Evolutionary conservation across 2,797 vertebrate genomes (phyloP), one percentile per base, ranked within the genome.

Genomic region (Bufotes viridis): DNA sequence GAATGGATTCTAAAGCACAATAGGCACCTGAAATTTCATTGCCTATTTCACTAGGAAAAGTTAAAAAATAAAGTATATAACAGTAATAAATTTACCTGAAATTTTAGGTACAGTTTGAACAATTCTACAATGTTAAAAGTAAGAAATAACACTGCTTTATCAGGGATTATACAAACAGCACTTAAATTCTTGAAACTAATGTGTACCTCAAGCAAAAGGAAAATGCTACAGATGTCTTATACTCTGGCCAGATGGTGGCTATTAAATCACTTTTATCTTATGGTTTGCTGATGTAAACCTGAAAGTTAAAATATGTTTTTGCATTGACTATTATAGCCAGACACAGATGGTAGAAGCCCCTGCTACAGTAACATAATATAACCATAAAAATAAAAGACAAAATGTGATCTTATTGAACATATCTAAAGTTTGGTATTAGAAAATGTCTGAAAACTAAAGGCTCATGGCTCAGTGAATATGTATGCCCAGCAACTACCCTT

Each of bases 231-330:
- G 94, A 95, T 94, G 94, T 89, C 91, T 93, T 94, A 91, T 90
- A 93, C 92, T 85, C 61, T 90, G 92, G 94, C 94, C 95, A 96
- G 94, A 93, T 95, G 95, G 92, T 93, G 91, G 92, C 94, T 94
- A 96, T 95, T 94, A 95, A 96, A 95, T 95, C 94, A 95, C 94
- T 95, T 96, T 96, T 95, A 95, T 96, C 95, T 95, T 95, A 93
- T 93, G 93, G 93, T 95, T 95, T 94, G 92, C 93, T 95, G 95
- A 96, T 94, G 94, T 95, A 95, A 94, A 92, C 93, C 95, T 95
- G 94, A 95, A 95, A 95, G 94, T 91, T 94, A 94, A 95, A 95
- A 94, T 95, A 94, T 91, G 94, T 91, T 92, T 89, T 93, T 34
- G 67, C 91, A 93, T 93, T 94, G 91, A 90, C 92, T 93, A 13